Evolutionary conservation across 2,888 invertebrate genomes (phyloP).

Genomic region (Limenitis camilla): DNA sequence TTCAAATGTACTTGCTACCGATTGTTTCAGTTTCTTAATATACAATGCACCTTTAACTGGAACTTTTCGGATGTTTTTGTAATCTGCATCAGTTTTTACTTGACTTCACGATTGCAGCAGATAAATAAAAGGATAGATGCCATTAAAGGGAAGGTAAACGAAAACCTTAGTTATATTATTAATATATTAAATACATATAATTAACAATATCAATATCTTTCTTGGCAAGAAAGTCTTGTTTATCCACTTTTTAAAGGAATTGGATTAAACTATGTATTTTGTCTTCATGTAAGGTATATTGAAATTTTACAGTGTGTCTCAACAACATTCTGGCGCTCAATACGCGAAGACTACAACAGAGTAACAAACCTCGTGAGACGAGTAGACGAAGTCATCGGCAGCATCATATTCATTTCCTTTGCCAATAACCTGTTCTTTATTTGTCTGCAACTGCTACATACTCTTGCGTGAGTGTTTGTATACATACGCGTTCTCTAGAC

Average conservation of each 20-base stretch:
- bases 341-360: slow-evolving; percentile 76
- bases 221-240: too few relatives aligned
- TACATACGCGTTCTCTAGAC: neutral
- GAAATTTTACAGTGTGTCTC: slow-evolving; percentile 25
- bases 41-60: slow-evolving; percentile 79
- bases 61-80: slow-evolving; percentile 81
- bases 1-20: too few relatives aligned
- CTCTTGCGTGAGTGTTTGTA: slow-evolving; percentile 70
- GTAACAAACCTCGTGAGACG: slow-evolving; percentile 71
- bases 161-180: neutral
- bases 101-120: slow-evolving; percentile 77
- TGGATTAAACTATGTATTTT: too few relatives aligned
- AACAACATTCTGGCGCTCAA: slow-evolving; percentile 45
- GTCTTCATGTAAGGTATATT: neutral
- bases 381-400: slow-evolving; percentile 76
- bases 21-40: slow-evolving; percentile 56
- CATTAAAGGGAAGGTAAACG: slow-evolving; percentile 41
- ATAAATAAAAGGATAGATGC: slow-evolving; percentile 59
- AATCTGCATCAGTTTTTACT: slow-evolving; percentile 78
- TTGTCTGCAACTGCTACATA: slow-evolving; percentile 80
- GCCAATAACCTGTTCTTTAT: slow-evolving; percentile 81
- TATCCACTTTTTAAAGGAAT: too few relatives aligned
- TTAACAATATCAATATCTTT: too few relatives aligned
- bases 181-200: too few relatives aligned
- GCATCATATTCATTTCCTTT: slow-evolving; percentile 78